phyloP scores from a whole-genome alignment of 2,888 invertebrate species.

The Tinea trinotella region DNA sequence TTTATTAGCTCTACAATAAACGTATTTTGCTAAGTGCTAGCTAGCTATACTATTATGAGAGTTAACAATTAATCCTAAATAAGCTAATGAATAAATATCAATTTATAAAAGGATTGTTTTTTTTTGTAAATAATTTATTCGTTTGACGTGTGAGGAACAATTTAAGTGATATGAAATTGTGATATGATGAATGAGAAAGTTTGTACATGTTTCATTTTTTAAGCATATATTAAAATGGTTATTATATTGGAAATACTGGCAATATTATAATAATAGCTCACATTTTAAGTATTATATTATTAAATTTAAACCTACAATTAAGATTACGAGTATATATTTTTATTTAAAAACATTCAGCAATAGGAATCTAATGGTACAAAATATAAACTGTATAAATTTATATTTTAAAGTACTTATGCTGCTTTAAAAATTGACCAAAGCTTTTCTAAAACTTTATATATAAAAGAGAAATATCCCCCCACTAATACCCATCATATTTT shows the following conservation, averaged over 20 bases:
- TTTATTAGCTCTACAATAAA: slow-evolving; percentile 28
- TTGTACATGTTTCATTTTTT: too few relatives aligned
- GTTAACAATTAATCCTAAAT: slow-evolving; percentile 29
- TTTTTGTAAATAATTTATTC: slow-evolving; percentile 4
- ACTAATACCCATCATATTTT: neutral
- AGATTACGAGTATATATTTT: too few relatives aligned
- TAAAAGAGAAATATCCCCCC: neutral
- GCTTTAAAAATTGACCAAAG: slow-evolving; percentile 1
- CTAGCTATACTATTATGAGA: slow-evolving; percentile 52
- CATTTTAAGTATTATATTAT: too few relatives aligned
- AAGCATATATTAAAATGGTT: too few relatives aligned
- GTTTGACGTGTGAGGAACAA: slow-evolving; percentile 3
- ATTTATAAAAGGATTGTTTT: neutral
- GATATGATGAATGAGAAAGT: slow-evolving; percentile 5
- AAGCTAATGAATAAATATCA: too few relatives aligned
- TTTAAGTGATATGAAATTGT: slow-evolving; percentile 3
- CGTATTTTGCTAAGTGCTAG: slow-evolving; percentile 58
- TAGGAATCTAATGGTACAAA: too few relatives aligned
- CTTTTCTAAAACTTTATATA: neutral
- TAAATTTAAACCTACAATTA: too few relatives aligned
- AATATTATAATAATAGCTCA: too few relatives aligned
- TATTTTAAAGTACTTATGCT: neutral
- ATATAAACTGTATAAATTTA: neutral
- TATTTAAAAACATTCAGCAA: too few relatives aligned
- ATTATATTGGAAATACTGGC: too few relatives aligned